Evolutionary conservation across 2,113 vertebrate species (phyloP).

Genomic region (Sorex fumeus): DNA sequence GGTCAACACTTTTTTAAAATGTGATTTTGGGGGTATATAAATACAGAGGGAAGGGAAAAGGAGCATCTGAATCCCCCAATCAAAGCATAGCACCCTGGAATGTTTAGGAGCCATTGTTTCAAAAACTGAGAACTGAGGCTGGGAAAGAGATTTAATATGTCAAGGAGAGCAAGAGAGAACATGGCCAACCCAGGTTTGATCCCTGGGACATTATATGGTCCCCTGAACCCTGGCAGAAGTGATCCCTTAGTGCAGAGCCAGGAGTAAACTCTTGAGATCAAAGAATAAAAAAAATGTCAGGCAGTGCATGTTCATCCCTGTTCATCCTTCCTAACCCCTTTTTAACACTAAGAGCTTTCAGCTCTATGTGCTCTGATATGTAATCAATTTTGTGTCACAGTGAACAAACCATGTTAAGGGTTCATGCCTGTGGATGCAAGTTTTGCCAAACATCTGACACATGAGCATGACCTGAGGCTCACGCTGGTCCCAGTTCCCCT

Average conservation of each 20-base stretch:
- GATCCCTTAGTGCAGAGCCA: neutral
- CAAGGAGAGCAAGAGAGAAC: too few species aligned
- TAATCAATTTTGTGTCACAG: conserved; percentile 61
- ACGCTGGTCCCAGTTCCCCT: conserved; percentile 35
- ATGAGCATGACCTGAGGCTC: conserved; percentile 61
- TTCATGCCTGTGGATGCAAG: neutral
- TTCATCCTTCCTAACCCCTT: neutral
- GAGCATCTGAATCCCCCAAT: conserved; percentile 41
- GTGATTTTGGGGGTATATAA: conserved; percentile 1
- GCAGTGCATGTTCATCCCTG: too few species aligned
- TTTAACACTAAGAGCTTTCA: conserved; percentile 68
- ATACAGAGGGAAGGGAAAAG: neutral
- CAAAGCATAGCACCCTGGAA: conserved; percentile 32
- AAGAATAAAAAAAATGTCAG: too few species aligned
- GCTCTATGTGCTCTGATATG: conserved; percentile 38
- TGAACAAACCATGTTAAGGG: conserved; percentile 54
- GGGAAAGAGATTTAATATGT: conserved; percentile 44
- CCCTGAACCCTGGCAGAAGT: neutral
- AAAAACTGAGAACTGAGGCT: conserved; percentile 1
- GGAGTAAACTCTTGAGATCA: too few species aligned
- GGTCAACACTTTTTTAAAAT: conserved; percentile 34
- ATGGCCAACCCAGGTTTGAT: too few species aligned
- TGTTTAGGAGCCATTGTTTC: conserved; percentile 57
- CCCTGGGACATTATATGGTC: too few species aligned
- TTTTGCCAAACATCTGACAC: conserved; percentile 62